Evolutionary conservation across 2,113 vertebrate genomes (phyloP).

Genomic region (Neolamprologus fasciatus): DNA sequence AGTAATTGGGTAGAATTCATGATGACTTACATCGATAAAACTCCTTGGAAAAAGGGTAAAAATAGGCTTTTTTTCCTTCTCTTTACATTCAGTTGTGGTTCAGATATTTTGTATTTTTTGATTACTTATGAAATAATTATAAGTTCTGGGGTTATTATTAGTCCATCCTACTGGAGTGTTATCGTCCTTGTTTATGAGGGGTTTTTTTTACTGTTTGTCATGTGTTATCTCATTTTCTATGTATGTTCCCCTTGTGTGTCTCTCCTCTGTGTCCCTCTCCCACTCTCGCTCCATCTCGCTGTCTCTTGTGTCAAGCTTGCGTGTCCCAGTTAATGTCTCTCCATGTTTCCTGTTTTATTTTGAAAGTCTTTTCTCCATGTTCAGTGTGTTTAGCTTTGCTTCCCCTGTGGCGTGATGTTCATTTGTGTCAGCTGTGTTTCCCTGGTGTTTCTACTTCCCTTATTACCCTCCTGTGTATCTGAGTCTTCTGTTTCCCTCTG

Average conservation of each 20-base stretch:
- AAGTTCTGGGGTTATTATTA: not conserved
- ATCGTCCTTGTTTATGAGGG: not conserved
- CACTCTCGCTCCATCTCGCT: not conserved
- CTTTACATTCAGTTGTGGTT: not conserved
- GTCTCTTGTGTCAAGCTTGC: not conserved
- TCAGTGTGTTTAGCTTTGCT: not conserved
- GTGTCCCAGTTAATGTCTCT: not conserved
- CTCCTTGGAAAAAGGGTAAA: not conserved
- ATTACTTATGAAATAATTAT: not conserved
- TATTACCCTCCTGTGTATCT: not conserved
- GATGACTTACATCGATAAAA: not conserved
- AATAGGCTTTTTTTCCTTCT: not conserved
- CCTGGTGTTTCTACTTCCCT: not conserved
- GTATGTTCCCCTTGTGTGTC: not conserved
- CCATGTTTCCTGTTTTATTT: not conserved
- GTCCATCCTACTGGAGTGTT: not conserved
- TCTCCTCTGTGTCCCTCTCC: not conserved
- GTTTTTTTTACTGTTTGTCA: not conserved
- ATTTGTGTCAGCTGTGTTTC: not conserved
- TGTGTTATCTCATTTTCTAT: not conserved
- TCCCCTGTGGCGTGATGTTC: not conserved
- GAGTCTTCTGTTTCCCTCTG: not conserved
- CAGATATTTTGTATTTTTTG: not conserved
- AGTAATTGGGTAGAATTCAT: conserved; percentile 6
- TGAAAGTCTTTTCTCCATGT: not conserved